Conservation (phyloP, 2,797 vertebrate species). For the Catostomus latipinnis region DNA sequence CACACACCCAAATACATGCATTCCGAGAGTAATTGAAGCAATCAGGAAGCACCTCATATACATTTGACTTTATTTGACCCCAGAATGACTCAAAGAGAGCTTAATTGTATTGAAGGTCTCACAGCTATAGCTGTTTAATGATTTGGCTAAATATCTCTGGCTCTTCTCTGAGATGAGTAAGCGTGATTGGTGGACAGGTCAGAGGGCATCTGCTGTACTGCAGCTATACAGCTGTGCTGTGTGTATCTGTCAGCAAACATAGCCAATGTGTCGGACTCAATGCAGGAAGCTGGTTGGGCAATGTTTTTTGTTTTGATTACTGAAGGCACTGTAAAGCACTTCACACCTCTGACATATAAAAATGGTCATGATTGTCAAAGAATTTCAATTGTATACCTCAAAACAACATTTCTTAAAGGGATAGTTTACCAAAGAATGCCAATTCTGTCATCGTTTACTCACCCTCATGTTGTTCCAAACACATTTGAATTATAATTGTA, state of each 20-base stretch:
- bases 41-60: not conserved
- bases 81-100: not conserved
- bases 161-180: conserved; percentile 4
- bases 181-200: not conserved
- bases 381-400: no score
- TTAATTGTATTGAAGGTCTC: not conserved
- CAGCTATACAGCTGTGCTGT: not conserved
- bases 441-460: not conserved
- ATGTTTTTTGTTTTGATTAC: not conserved
- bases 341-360: not conserved
- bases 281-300: not conserved
- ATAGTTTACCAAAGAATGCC: not conserved
- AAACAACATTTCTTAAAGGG: not conserved
- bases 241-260: not conserved
- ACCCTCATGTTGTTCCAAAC: not conserved
- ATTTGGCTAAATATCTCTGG: conserved; percentile 1
- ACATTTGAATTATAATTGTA: no score
- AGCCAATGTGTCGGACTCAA: not conserved
- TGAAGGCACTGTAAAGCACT: not conserved
- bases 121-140: not conserved
- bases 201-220: not conserved
- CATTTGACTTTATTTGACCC: conserved; percentile 1
- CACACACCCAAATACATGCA: not conserved
- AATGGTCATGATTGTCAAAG: not conserved
- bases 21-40: not conserved